Evolutionary conservation across 2,888 invertebrate species (phyloP), one percentile per base, ranked within the genome.

Genomic region (Drosophila nigricruria): DNA sequence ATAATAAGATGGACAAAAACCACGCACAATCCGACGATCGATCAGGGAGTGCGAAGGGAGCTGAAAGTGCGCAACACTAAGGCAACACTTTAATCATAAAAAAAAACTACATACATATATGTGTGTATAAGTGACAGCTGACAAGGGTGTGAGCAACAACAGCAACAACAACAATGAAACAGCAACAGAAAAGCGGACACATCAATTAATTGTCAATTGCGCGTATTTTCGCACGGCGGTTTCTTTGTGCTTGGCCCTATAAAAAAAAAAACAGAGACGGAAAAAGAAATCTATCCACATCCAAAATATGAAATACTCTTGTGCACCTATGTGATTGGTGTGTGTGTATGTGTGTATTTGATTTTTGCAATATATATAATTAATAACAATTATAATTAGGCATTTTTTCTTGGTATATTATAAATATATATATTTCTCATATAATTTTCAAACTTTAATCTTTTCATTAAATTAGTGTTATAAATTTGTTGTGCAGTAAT

Each of bases 151-250:
- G 87, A 87, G 87, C 82, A 79, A 58, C 70, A 63, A 9, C 78
- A 71, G 14, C 68, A 75, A 25, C 67, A 69, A 40, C 79, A 56
- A 18, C 57, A 79, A 61, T 30, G 27, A 52, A 67, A 43, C 59
- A 73, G 60, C 61, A 70, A 81, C 57, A 59, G 71, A 68, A 72
- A 64, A 88, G 88, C 90, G 86, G 89, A 88, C 88, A 80, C 90
- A 90, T 88, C 88, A 89, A 88, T 88, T 88, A 88, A 88, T 90
- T 88, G 89, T 85, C 88, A 89, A 89, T 90, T 83, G 89, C 79
- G 84, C 84, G 87, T 81, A 81, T 83, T 88, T 89, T 89, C 88
- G 89, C 89, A 89, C 85, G 88, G 89, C 88, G 80, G 85, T 81
- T 77, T 78, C 85, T 77, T 88, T 89, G 89, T 82, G 77, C 58